A percentile compares a stretch with the other conserved stretches of the same genome.
phyloP scores from a whole-genome alignment of 2,113 vertebrate genomes.

The Heliornis fulica region DNA sequence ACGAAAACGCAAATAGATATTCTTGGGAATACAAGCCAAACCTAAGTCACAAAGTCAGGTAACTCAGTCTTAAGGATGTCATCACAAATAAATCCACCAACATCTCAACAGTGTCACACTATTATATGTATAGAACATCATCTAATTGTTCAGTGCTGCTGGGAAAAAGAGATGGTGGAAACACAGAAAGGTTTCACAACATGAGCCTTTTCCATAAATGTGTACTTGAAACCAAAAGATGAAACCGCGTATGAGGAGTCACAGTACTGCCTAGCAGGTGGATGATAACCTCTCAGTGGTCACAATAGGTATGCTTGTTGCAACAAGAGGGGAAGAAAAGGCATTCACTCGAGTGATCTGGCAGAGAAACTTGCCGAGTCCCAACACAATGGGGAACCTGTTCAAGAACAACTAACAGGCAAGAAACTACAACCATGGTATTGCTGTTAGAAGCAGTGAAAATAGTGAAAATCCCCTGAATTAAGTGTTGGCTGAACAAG shows the following conservation, averaged over 20 bases:
- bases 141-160: not conserved
- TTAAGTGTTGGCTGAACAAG: conserved; percentile 28
- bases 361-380: not conserved
- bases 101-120: not conserved
- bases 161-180: not conserved
- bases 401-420: conserved; percentile 11
- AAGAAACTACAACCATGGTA: not conserved
- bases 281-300: not conserved
- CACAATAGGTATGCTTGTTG: not conserved
- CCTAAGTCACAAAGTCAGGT: not conserved
- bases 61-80: not conserved
- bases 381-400: conserved; percentile 7
- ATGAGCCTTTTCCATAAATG: not conserved
- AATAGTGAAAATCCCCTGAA: conserved; percentile 33
- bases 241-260: not conserved
- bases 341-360: not conserved
- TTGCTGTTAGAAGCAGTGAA: not conserved
- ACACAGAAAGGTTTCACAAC: not conserved
- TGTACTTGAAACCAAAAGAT: not conserved
- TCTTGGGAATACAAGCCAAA: conserved; percentile 5
- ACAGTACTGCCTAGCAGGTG: not conserved
- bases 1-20: not conserved
- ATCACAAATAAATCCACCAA: not conserved
- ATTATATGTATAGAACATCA: not conserved
- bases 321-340: conserved; percentile 8